Percentiles rank a stretch among this genome's conserved stretches.
Conservation (phyloP, 2,888 invertebrate genomes). For the Ophion costatus region DNA sequence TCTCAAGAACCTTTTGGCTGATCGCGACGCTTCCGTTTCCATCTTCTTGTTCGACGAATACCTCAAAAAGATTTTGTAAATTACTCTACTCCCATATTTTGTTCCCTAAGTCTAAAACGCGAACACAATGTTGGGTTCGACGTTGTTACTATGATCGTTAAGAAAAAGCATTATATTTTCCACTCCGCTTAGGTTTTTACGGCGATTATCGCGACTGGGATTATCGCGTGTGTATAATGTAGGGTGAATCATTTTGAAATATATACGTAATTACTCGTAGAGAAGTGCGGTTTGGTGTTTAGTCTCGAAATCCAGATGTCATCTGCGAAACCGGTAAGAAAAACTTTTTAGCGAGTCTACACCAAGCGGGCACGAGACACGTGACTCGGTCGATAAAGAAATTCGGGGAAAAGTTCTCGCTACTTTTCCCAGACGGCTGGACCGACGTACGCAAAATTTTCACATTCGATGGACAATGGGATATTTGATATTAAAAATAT, state of each 20-base stretch:
- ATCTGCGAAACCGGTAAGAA: too few relatives aligned
- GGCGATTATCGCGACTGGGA: conserved; percentile 23
- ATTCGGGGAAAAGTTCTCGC: neutral
- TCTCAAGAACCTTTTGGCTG: conserved; percentile 87
- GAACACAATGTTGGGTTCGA: conserved; percentile 33
- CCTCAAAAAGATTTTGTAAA: conserved; percentile 76
- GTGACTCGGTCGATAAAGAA: neutral
- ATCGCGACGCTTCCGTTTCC: conserved; percentile 87
- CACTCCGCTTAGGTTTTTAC: conserved; percentile 41
- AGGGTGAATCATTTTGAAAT: conserved; percentile 38
- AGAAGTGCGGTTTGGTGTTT: too few relatives aligned
- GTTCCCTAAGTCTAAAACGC: conserved; percentile 21
- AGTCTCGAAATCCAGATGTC: too few relatives aligned
- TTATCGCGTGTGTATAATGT: conserved; percentile 46
- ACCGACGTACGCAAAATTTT: too few relatives aligned
- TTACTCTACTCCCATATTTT: conserved; percentile 11
- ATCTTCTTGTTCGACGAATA: conserved; percentile 91
- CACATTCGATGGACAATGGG: too few relatives aligned
- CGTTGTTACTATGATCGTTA: conserved; percentile 35
- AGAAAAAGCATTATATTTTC: conserved; percentile 47
- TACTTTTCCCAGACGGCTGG: neutral
- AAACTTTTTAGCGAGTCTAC: too few relatives aligned
- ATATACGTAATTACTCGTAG: conserved; percentile 21
- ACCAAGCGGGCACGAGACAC: too few relatives aligned
- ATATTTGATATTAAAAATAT: too few relatives aligned